Base-by-base conservation (phyloP, 2,797 vertebrate genomes). In the Myotis vivesi region DNA sequence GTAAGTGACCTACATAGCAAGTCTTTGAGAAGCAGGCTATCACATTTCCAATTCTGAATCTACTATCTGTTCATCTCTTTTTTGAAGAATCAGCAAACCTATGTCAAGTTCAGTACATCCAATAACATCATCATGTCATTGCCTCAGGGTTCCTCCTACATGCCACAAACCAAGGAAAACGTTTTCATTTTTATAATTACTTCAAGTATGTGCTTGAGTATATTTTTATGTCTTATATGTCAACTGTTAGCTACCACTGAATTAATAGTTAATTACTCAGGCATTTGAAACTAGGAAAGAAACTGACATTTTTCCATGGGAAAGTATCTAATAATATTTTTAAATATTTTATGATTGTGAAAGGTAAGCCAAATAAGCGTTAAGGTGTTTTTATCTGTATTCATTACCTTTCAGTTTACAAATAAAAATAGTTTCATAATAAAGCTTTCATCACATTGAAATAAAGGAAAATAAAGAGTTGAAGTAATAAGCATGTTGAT, bases 21-120 rank as follows among this genome's bases (percentile, higher is more conserved):
- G 79, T 68, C 91, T 88, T 19, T 94, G 81, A 94, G 92, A 95
- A 91, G 72, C 71, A 59, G 51, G 28, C 17, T 94, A 66, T 81
- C 73, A 38, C 66, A 87, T 94, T 92, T 92, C 87, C 84, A 91
- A 79, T 84, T 83, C 84, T 95, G 44, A 73, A 53, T 41, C 88
- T 97, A 83, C 93, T 89, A 97, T 97, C 94, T 95, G 33, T 71
- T 87, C 83, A 94, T 97, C 95, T 95, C 46, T 91, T 89, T 94
- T 96, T 89, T 95, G 83, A 96, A 96, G 92, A 94, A 73, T 93
- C 94, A 95, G 91, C 97, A 97, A 84, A 81, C 57, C 38, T 81
- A 8, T 80, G 84, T 91, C 80, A 90, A 88, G 44, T 93, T 89
- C 38, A 91, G 66, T 87, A 79, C 28, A 55, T 96, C 69, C 87